Percentiles rank a stretch among this genome's conserved stretches.
phyloP scores from a whole-genome alignment of 2,888 invertebrate genomes.

The Stenoptilia bipunctidactyla region DNA sequence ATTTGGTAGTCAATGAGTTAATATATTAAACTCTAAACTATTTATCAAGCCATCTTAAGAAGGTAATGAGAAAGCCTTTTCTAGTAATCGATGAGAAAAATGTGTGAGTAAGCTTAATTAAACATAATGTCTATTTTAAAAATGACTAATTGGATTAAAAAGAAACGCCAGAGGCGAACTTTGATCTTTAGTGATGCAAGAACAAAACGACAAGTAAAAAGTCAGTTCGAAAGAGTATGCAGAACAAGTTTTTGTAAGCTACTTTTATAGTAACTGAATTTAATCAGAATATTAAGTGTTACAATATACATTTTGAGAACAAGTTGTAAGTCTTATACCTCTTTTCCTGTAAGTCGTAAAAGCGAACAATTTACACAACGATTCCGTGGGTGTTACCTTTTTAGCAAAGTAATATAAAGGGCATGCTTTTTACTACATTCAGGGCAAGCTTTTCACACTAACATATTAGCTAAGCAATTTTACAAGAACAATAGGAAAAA shows the following conservation, averaged over 20 bases:
- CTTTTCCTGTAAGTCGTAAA: no score
- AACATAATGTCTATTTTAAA: no score
- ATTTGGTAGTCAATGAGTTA: constrained; percentile 51
- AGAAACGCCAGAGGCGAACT: neutral
- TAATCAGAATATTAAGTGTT: no score
- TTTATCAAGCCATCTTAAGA: constrained; percentile 10
- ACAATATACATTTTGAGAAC: no score
- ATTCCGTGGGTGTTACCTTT: neutral
- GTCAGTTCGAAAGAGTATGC: neutral
- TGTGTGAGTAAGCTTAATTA: no score
- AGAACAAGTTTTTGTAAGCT: neutral
- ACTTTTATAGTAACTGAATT: no score
- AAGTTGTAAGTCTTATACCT: no score
- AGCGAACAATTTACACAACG: neutral
- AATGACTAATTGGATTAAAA: no score
- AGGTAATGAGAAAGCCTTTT: neutral
- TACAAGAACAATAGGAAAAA: constrained; percentile 31
- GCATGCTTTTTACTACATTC: neutral
- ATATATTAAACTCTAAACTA: constrained; percentile 27
- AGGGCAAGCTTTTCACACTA: neutral
- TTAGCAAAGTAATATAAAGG: neutral
- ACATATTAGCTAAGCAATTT: constrained; percentile 33
- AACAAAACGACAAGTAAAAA: neutral
- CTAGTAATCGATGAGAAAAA: neutral
- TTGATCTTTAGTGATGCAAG: neutral